Base-by-base conservation (phyloP, 1,140 invertebrate genomes). In the Penaeus japonicus region DNA sequence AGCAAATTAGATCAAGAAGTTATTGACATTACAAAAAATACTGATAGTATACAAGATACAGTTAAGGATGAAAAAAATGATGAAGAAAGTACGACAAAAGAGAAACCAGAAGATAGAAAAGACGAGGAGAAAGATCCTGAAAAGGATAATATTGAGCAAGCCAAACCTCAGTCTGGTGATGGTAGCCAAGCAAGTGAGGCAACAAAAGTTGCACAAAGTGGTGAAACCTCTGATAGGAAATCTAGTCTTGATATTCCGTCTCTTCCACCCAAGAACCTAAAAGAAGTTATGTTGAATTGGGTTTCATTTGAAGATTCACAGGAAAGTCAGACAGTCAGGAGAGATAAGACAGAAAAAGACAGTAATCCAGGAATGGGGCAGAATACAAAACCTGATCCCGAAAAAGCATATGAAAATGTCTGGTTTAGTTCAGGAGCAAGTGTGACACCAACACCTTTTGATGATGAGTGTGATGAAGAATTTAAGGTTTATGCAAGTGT, bases 401-500 rank as follows among this genome's bases (percentile, higher is more conserved):
- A 77, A 18, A 77, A 73, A 32, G 55, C 30, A 4, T 89, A 84
- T 75, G 89, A 89, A n/a, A 78, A 86, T 39, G 62, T 85, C 12
- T 90, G 89, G 86, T 88, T 89, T 75, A 81, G 79, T 53, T 30
- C 73, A n/a, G 47, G 22, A 24, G 4, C 32, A n/a, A 57, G 57
- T 32, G 35, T 20, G 35, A 57, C 54, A 17, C 55, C 59, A 17
- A 57, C 70, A 35, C 54, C 81, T 39, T 83, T 78, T 77, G 70
- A 77, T 47, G 73, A 77, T 59, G 39, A 81, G 1, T 39, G 62
- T 77, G 55, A 84, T 78, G 78, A 81, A 35, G 90, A 87, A 35
- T 90, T 90, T 81, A 90, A 90, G 73, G 85, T 90, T 20, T 90
- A 90, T 81, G 90, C 88, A 24, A 90, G 90, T 80, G 88, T 89